Conservation (phyloP, 2,888 invertebrate genomes). For the Labia minor region DNA sequence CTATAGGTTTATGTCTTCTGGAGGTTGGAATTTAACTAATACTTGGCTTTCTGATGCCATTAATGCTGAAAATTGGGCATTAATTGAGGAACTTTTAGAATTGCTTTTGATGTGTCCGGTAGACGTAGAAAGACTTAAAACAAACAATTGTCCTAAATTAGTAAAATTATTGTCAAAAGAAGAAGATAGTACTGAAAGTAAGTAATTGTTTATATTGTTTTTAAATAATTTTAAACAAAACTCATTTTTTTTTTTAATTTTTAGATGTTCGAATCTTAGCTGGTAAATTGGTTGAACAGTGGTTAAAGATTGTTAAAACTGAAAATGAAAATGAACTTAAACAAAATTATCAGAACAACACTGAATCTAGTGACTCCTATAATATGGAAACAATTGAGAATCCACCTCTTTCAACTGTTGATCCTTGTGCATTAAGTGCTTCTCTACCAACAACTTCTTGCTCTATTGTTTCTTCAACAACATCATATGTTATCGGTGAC, state of each 20-base stretch:
- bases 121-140: slow-evolving; percentile 78
- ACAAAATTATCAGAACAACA: not conserved
- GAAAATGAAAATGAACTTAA: slow-evolving; percentile 42
- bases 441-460: not conserved
- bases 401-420: not conserved
- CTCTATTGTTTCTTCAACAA: not conserved
- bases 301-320: slow-evolving; percentile 80
- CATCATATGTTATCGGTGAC: not conserved
- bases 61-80: slow-evolving; percentile 69
- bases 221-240: too few species aligned
- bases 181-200: slow-evolving; percentile 64
- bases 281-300: slow-evolving; percentile 72
- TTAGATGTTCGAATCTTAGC: slow-evolving; percentile 68
- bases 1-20: slow-evolving; percentile 69
- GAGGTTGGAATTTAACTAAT: slow-evolving; percentile 85
- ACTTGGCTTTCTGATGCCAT: slow-evolving; percentile 85
- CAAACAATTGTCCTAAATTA: slow-evolving; percentile 83
- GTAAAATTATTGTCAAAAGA: slow-evolving; percentile 79
- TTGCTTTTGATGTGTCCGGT: slow-evolving; percentile 78
- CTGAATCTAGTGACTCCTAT: not conserved
- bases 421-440: not conserved
- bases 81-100: slow-evolving; percentile 77
- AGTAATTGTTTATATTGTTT: slow-evolving; percentile 34
- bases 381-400: not conserved
- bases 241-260: slow-evolving; percentile 29